Conservation (phyloP, 1,140 invertebrate species). For the Ptiloglossa arizonensis region DNA sequence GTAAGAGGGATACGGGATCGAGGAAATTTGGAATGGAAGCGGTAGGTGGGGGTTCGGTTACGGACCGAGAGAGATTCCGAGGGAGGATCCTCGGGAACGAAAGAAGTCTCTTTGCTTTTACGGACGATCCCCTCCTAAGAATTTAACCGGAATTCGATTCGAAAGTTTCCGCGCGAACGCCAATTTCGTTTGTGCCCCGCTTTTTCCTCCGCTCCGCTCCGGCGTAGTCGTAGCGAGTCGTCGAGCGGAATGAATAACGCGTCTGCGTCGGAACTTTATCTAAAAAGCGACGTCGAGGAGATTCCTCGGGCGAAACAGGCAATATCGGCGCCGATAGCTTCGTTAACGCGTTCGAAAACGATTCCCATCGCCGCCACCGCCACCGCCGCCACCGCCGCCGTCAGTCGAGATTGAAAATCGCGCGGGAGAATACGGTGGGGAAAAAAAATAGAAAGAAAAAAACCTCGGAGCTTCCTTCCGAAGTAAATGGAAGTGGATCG, state of each 20-base stretch:
- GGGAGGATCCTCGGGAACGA: slow-evolving; percentile 9
- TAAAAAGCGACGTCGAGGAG: neutral
- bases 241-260: slow-evolving; percentile 41
- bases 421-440: too few species aligned
- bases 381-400: too few species aligned
- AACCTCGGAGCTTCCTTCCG: neutral
- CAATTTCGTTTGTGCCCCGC: slow-evolving; percentile 37
- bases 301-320: neutral
- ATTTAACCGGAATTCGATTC: slow-evolving; percentile 45
- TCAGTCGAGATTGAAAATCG: neutral
- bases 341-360: neutral
- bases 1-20: neutral
- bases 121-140: slow-evolving; percentile 38
- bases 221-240: neutral
- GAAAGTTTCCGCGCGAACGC: slow-evolving; percentile 34
- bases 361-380: neutral
- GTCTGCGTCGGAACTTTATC: neutral
- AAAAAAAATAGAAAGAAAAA: neutral
- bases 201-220: neutral
- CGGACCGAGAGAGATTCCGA: slow-evolving; percentile 1
- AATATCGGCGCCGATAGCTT: neutral
- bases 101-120: slow-evolving; percentile 38
- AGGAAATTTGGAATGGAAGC: neutral
- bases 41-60: too few species aligned
- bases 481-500: neutral